Conservation (phyloP, 2,888 invertebrate genomes). For the Drosophila pullipes region DNA sequence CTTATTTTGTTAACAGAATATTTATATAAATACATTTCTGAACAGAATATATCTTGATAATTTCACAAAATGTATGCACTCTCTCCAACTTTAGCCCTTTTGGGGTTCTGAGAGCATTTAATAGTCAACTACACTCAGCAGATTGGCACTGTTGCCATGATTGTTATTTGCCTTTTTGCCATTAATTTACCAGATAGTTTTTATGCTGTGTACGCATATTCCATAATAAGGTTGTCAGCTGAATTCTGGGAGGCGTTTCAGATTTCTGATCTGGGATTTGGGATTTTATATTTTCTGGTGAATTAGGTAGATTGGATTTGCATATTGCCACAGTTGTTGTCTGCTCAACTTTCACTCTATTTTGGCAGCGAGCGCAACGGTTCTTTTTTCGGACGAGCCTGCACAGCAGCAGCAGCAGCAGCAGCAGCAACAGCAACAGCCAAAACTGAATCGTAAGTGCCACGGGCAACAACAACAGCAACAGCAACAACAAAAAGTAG, state of each 20-base stretch:
- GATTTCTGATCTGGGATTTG: slow-evolving; percentile 42
- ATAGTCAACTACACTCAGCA: not conserved
- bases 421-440: slow-evolving; percentile 4
- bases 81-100: too few relatives aligned
- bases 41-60: not conserved
- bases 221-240: slow-evolving; percentile 31
- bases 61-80: not conserved
- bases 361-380: slow-evolving; percentile 75
- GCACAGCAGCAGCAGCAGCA: slow-evolving; percentile 26
- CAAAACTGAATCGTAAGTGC: slow-evolving; percentile 34
- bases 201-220: slow-evolving; percentile 32
- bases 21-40: not conserved
- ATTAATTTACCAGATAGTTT: slow-evolving; percentile 67
- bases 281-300: slow-evolving; percentile 61
- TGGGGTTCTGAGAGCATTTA: slow-evolving; percentile 22
- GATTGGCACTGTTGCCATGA: not conserved
- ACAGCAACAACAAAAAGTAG: slow-evolving; percentile 21
- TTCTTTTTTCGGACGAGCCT: slow-evolving; percentile 60
- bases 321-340: slow-evolving; percentile 54
- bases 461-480: slow-evolving; percentile 40
- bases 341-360: slow-evolving; percentile 74
- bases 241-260: slow-evolving; percentile 53
- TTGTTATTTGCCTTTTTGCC: slow-evolving; percentile 52
- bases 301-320: slow-evolving; percentile 67
- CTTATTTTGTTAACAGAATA: not conserved